Conservation (phyloP, 2,888 invertebrate genomes). For the Leucozona laternaria region DNA sequence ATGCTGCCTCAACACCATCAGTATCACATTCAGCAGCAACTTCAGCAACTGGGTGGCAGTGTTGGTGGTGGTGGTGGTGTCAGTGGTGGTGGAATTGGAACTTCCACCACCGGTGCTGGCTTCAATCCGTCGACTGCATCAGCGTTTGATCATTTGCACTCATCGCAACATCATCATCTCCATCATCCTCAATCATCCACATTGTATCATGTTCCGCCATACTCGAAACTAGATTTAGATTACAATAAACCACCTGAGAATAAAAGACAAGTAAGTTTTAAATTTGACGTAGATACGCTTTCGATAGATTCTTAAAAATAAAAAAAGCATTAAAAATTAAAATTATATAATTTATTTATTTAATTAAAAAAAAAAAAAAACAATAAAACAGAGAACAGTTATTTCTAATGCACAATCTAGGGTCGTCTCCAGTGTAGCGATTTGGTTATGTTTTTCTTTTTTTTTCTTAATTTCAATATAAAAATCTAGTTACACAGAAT, state of each 20-base stretch:
- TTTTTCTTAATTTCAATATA: not conserved
- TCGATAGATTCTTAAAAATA: conserved; percentile 83
- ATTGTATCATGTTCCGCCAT: conserved; percentile 79
- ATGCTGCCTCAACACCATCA: conserved; percentile 82
- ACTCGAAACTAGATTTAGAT: conserved; percentile 84
- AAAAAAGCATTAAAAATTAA: conserved; percentile 36
- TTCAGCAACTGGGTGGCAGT: conserved; percentile 82
- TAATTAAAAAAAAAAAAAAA: conserved; percentile 21
- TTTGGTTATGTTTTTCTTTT: conserved; percentile 6
- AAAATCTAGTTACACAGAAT: not conserved
- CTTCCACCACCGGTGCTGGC: conserved; percentile 80
- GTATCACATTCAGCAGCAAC: conserved; percentile 82
- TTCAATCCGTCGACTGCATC: conserved; percentile 54
- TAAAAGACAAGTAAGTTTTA: conserved; percentile 85
- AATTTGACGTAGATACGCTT: conserved; percentile 84
- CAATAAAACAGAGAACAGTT: conserved; percentile 57
- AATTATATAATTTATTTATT: conserved; percentile 18
- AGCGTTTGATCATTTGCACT: conserved; percentile 79
- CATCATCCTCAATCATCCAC: conserved; percentile 77
- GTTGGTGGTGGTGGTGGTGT: conserved; percentile 78
- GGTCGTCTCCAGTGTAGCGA: conserved; percentile 61
- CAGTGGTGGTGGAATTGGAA: conserved; percentile 58
- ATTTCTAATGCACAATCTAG: conserved; percentile 70
- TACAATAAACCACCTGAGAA: conserved; percentile 84
- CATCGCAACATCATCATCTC: conserved; percentile 78